phyloP scores from a whole-genome alignment of 1,140 invertebrate species.

The Elysia chlorotica region DNA sequence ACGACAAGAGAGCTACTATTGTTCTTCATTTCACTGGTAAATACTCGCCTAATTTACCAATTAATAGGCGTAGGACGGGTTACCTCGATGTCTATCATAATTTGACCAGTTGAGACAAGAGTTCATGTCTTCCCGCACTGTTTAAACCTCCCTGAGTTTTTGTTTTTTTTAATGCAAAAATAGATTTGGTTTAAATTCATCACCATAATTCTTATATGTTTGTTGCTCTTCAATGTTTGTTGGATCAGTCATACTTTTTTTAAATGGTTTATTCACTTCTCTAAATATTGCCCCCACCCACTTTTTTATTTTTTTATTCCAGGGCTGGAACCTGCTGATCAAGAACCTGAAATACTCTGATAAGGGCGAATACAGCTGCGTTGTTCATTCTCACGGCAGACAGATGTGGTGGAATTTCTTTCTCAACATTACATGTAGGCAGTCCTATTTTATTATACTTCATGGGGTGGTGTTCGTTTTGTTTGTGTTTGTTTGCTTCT shows the following conservation, averaged over 20 bases:
- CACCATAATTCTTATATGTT: background rate
- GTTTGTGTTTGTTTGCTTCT: background rate
- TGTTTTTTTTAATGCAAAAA: too few relatives aligned
- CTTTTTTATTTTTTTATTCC: background rate
- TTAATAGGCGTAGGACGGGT: background rate
- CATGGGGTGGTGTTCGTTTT: background rate
- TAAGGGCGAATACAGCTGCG: constrained; percentile 11
- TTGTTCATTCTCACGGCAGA: background rate
- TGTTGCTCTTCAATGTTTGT: background rate
- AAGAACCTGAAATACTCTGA: background rate
- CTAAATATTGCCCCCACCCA: background rate
- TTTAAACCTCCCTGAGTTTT: too few relatives aligned
- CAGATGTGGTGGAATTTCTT: constrained; percentile 9
- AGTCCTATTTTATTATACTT: background rate
- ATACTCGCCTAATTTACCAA: too few relatives aligned
- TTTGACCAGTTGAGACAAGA: background rate
- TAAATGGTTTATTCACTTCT: background rate
- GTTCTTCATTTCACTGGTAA: too few relatives aligned
- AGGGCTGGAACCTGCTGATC: constrained; percentile 7
- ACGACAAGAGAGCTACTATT: too few relatives aligned
- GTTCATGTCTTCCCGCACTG: too few relatives aligned
- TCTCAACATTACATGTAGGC: background rate
- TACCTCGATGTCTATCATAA: background rate
- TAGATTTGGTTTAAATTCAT: background rate
- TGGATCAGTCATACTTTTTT: background rate